Evolutionary conservation across 2,113 vertebrate genomes (phyloP), one percentile per base, ranked within the genome.

Genomic region (Neodon shergylaensis): DNA sequence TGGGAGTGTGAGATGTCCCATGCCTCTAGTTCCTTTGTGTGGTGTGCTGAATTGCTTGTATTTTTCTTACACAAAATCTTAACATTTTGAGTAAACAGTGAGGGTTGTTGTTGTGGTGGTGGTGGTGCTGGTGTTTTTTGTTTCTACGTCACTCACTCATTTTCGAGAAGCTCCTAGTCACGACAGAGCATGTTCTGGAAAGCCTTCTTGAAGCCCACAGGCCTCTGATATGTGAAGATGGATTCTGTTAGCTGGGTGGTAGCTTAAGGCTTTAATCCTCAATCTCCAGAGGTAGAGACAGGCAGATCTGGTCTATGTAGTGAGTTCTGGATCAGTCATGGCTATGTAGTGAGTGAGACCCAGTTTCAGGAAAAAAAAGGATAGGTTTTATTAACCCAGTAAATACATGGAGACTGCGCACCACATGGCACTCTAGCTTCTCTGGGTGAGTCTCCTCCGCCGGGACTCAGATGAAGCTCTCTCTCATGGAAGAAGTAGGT

Each of bases 361-460:
- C 63, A 66, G 8, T 85, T 31, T 85, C 28, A 44, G 58, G 31
- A 33, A 65, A 33, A 39, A 24, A 24, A 82, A 22, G 26, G 11
- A 63, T 19, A 22, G 13, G 26, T 58, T 42, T 61, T 61, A 39
- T 82, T 83, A 42, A 33, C 39, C 39, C 19, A 47, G 4, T 19
- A 7, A 65, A 8, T 13, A 36, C 36, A 26, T 6, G 0, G 8
- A 66, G n/a, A 39, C 26, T 6, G 2, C 4, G 0, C 2, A 14
- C 11, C 42, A 5, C 0, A 0, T 4, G 13, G 4, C 22, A 0
- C 12, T 65, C 11, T 11, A 28, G 10, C 0, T 88, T 49, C n/a
- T 58, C 22, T 58, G 66, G 9, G 0, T 1, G 5, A 22, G 52
- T 7, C 44, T 28, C 36, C 61, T 49, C 14, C 36, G 47, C 24